Conservation (phyloP, 2,113 vertebrate species). For the Lepidiolamprologus cunningtoni region DNA sequence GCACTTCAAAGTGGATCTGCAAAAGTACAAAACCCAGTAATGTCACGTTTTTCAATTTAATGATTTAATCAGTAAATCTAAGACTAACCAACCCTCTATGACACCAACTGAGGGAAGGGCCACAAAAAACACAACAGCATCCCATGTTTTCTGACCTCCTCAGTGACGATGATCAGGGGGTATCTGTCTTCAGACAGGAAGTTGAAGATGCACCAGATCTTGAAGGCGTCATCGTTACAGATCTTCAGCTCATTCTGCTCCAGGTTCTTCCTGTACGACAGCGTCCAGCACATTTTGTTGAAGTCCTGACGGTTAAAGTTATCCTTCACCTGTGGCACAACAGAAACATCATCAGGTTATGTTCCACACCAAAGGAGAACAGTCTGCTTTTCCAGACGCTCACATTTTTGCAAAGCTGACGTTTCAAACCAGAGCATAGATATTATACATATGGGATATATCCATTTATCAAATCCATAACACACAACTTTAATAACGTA, state of each 20-base stretch:
- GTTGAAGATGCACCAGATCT: constrained; percentile 98
- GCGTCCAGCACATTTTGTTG: constrained; percentile 95
- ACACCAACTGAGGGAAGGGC: background rate
- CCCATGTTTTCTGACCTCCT: constrained; percentile 79
- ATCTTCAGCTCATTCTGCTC: constrained; percentile 76
- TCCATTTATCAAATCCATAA: background rate
- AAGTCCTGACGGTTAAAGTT: constrained; percentile 93
- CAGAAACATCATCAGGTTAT: background rate
- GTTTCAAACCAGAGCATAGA: background rate
- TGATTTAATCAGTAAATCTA: background rate
- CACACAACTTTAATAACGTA: background rate
- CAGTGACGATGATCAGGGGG: constrained; percentile 87
- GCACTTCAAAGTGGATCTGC: background rate
- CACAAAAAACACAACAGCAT: background rate
- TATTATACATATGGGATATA: background rate
- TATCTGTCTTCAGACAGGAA: constrained; percentile 96
- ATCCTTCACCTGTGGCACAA: constrained; percentile 77
- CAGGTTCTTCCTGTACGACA: constrained; percentile 90
- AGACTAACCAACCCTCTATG: background rate
- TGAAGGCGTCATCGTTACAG: constrained; percentile 87
- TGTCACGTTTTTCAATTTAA: background rate
- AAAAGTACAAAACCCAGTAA: background rate
- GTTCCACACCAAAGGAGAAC: background rate
- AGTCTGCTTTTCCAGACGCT: background rate
- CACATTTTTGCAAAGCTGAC: background rate